Conservation (phyloP, 64 coral and sea anemone species). For the Porites australiensis region DNA sequence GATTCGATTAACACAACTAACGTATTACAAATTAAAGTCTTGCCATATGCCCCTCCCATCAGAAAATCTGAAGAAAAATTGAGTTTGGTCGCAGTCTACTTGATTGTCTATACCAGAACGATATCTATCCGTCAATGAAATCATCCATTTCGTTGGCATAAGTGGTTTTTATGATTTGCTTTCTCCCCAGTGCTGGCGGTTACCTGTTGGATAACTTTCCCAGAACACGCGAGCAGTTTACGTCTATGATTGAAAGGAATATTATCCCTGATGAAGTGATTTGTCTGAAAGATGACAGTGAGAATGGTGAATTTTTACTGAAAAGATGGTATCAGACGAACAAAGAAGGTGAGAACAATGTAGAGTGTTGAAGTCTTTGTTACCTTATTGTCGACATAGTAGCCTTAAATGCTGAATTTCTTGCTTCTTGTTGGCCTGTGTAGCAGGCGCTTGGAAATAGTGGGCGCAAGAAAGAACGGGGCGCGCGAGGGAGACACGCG, state of each 20-base stretch:
- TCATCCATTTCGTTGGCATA: too few species aligned
- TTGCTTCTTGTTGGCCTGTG: too few species aligned
- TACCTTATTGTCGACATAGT: not conserved
- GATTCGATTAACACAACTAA: too few species aligned
- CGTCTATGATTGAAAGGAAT: conserved; percentile 87
- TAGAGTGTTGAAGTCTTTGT: not conserved
- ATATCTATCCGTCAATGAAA: too few species aligned
- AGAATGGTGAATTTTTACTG: conserved; percentile 79
- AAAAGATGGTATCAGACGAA: conserved; percentile 90
- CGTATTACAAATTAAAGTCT: too few species aligned
- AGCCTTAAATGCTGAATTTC: not conserved
- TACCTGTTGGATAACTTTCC: conserved; percentile 95
- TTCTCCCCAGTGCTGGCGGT: conserved; percentile 59
- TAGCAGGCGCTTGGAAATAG: too few species aligned
- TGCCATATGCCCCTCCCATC: too few species aligned
- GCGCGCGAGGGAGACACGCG: too few species aligned
- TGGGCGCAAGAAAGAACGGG: too few species aligned
- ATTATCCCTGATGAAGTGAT: conserved; percentile 94
- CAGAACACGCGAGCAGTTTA: conserved; percentile 89
- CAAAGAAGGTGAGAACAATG: conserved; percentile 68
- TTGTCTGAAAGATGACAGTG: conserved; percentile 79
- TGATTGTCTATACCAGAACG: too few species aligned
- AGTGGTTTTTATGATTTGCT: not conserved
- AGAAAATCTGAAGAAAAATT: too few species aligned
- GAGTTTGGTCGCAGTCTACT: too few species aligned